Conservation (phyloP, 2,113 vertebrate species). For the Daubentonia madagascariensis region DNA sequence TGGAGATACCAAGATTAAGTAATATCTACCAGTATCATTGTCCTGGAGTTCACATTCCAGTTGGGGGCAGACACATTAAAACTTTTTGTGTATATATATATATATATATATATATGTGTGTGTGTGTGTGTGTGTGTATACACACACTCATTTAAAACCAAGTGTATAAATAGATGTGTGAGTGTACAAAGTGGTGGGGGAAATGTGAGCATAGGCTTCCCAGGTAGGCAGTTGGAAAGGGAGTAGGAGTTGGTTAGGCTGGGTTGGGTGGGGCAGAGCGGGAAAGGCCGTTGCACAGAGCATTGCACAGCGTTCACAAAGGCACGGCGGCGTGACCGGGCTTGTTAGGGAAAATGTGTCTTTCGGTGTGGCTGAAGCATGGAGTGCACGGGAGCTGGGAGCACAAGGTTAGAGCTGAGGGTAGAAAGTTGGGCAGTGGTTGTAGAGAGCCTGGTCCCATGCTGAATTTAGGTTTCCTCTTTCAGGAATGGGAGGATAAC, state of each 20-base stretch:
- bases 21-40: neutral
- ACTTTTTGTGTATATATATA: too few relatives aligned
- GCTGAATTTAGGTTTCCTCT: neutral
- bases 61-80: neutral
- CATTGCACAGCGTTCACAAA: neutral
- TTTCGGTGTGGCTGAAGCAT: neutral
- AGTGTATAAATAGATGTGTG: neutral
- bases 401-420: neutral
- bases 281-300: neutral
- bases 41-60: neutral
- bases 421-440: neutral
- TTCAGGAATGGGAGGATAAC: neutral
- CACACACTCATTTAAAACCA: neutral
- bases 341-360: neutral
- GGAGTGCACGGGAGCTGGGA: neutral
- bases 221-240: neutral
- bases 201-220: neutral
- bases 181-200: neutral
- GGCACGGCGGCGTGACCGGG: too few relatives aligned
- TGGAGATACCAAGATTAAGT: neutral
- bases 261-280: neutral
- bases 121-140: neutral
- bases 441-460: neutral
- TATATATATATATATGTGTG: too few relatives aligned
- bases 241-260: neutral